Evolutionary conservation across 2,113 vertebrate genomes (phyloP).

Genomic region (Otocyon megalotis): DNA sequence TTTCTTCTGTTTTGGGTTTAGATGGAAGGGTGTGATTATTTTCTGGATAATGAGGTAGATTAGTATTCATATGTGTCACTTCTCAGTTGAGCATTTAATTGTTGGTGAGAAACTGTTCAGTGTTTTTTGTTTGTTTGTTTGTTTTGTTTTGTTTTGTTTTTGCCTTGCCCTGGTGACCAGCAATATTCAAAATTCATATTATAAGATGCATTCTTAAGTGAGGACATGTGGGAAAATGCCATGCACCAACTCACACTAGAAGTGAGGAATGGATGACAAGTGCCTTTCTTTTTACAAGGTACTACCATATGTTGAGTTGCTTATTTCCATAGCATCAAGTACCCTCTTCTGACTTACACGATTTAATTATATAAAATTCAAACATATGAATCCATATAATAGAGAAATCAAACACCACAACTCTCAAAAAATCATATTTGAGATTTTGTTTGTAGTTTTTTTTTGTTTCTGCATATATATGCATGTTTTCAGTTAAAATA

Average conservation of each 20-base stretch:
- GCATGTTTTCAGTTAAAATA: not conserved
- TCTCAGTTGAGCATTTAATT: not conserved
- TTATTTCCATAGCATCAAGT: not conserved
- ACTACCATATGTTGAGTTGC: not conserved
- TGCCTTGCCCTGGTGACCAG: not conserved
- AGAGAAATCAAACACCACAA: not conserved
- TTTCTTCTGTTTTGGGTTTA: rapidly evolving
- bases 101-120: not conserved
- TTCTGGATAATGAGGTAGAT: not conserved
- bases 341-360: not conserved
- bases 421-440: not conserved
- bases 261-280: no score
- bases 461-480: not conserved
- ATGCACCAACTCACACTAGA: not conserved
- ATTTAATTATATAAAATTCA: not conserved
- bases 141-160: not conserved
- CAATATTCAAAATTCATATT: not conserved
- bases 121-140: not conserved
- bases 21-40: not conserved
- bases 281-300: not conserved
- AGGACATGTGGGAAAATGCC: rapidly evolving
- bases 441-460: not conserved
- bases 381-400: not conserved
- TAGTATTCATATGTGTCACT: not conserved
- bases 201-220: not conserved